Evolutionary conservation across 2,113 vertebrate species (phyloP).

Genomic region (Tragelaphus strepsiceros): DNA sequence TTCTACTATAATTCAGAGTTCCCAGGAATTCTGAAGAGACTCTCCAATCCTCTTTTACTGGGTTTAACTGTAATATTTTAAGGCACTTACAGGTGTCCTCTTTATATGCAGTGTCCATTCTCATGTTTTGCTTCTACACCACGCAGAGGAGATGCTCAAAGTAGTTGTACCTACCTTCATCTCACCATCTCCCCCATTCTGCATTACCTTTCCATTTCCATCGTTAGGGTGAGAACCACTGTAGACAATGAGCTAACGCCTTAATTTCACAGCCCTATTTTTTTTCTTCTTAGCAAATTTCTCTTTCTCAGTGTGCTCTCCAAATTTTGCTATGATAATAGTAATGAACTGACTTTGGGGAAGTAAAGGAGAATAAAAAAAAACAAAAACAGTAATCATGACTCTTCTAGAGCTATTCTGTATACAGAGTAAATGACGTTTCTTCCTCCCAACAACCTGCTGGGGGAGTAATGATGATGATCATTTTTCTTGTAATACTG

Average conservation of each 20-base stretch:
- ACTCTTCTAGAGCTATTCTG: background rate
- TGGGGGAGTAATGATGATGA: background rate
- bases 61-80: background rate
- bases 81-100: background rate
- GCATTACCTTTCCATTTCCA: background rate
- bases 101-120: background rate
- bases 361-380: background rate
- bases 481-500: background rate
- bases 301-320: slow-evolving; percentile 1
- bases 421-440: background rate
- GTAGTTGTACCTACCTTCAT: accelerated
- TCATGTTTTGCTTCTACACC: background rate
- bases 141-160: background rate
- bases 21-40: background rate
- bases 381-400: background rate
- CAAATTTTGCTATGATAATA: background rate
- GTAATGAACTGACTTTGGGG: background rate
- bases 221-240: background rate
- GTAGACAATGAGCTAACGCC: background rate
- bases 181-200: background rate
- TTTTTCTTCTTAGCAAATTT: background rate
- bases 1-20: background rate
- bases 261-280: background rate
- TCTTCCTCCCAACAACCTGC: background rate
- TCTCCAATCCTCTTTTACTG: background rate